phyloP scores from a whole-genome alignment of 1,140 invertebrate species.

The Teleogryllus occipitalis region DNA sequence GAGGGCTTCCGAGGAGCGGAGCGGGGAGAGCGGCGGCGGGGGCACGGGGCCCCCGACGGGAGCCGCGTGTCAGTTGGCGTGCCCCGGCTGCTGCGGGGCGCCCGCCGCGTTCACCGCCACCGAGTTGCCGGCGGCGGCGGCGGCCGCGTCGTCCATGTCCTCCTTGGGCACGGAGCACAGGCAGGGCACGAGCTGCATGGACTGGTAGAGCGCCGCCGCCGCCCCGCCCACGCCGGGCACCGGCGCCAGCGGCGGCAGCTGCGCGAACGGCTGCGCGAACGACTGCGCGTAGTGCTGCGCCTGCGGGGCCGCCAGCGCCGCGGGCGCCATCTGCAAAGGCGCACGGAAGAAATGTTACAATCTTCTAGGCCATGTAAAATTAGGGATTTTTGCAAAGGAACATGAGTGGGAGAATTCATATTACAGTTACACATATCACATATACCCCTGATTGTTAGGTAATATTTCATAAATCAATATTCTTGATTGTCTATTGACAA shows the following conservation, averaged over 20 bases:
- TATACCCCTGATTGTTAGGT: no score
- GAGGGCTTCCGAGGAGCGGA: no score
- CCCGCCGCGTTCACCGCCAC: not conserved
- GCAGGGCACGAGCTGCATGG: constrained; percentile 20
- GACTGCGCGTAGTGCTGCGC: not conserved
- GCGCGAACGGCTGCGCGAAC: not conserved
- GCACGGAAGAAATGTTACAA: no score
- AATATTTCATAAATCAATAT: no score
- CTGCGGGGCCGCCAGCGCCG: not conserved
- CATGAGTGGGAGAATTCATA: no score
- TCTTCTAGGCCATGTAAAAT: no score
- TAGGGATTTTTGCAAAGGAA: no score
- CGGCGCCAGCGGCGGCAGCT: not conserved
- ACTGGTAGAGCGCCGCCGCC: constrained; percentile 9
- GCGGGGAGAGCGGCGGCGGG: not conserved
- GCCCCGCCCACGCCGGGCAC: not conserved
- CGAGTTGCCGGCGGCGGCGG: not conserved
- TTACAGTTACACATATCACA: no score
- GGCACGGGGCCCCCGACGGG: no score
- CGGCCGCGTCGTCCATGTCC: constrained; percentile 7
- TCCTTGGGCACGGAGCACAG: constrained; percentile 21
- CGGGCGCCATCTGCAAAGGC: not conserved
- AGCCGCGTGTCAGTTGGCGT: not conserved
- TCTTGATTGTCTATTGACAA: no score
- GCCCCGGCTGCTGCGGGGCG: not conserved